Base-by-base conservation (phyloP, 2,797 vertebrate genomes). In the Pantherophis alleghaniensis region DNA sequence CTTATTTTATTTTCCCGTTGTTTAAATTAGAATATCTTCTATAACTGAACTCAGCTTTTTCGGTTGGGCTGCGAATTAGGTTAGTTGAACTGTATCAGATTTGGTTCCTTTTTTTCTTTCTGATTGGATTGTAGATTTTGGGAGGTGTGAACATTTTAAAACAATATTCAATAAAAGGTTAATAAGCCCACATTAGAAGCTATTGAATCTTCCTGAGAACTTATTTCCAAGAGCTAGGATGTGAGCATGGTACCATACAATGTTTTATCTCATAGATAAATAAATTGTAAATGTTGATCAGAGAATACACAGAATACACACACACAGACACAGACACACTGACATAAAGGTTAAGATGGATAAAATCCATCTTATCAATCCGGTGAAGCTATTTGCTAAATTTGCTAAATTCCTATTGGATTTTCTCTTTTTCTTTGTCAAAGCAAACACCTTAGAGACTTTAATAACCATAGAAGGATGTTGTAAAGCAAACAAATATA, bases 341-440 rank as follows among this genome's bases (percentile, higher is more conserved):
- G 97, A 96, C 97, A 97, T 97, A 97, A 98, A 98, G 96, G 97
- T 97, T 97, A 95, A 74, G 7, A 74, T 20, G 32, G 16, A 74
- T 37, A 74, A 74, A 74, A 74, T 74, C 32, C 16, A 74, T 74
- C 69, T 37, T 74, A 74, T 74, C 69, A 20, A 18, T 74, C 69
- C 0, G 7, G 69, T 66, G 69, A 74, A 74, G 69, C 32, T 74
- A 74, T 74, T 74, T 37, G 69, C 16, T 74, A 74, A 69, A 88
- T 94, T 95, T 95, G 95, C 95, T 92, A 91, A 95, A 91, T 96
- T 96, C 94, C 96, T 94, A 95, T 60, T 95, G 94, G 93, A 94
- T 93, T 96, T 96, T 96, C 94, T 32, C 93, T 93, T 93, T 26
- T 24, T 51, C 32, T 92, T 47, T n/a, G 51, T 87, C 16, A 53